A percentile compares a stretch with the other conserved stretches of the same genome.
phyloP scores from a whole-genome alignment of 2,797 vertebrate genomes.

The Lithobates pipiens region DNA sequence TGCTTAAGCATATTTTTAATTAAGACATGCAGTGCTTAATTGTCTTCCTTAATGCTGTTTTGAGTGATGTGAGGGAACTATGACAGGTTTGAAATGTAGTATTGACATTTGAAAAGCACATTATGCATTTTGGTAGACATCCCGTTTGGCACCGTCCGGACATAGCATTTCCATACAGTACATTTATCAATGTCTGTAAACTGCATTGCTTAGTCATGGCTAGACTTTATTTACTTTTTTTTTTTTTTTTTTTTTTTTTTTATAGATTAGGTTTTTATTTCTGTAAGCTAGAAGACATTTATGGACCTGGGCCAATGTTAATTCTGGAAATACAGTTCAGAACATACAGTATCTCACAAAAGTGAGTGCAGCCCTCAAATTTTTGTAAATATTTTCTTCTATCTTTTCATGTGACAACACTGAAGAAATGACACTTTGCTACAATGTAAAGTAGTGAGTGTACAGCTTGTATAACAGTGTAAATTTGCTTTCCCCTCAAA shows the following conservation, averaged over 20 bases:
- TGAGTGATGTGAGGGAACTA: conserved; percentile 24
- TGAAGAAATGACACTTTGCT: too few relatives aligned
- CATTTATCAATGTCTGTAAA: not conserved
- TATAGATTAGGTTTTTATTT: not conserved
- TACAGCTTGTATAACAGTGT: too few relatives aligned
- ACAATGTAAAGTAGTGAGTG: too few relatives aligned
- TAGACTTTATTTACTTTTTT: not conserved
- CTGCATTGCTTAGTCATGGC: not conserved
- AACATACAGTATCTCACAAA: not conserved
- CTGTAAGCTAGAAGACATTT: not conserved
- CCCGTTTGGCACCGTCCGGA: not conserved
- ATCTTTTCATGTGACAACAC: too few relatives aligned
- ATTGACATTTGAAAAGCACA: not conserved
- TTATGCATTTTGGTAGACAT: not conserved
- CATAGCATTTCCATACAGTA: not conserved
- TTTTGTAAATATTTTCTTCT: too few relatives aligned
- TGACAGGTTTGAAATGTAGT: not conserved
- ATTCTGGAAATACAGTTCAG: not conserved
- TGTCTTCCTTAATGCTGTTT: conserved; percentile 52
- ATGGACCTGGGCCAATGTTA: not conserved
- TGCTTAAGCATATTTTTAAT: conserved; percentile 46
- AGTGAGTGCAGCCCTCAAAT: too few relatives aligned
- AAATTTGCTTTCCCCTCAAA: too few relatives aligned
- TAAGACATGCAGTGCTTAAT: conserved; percentile 48
- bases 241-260: not conserved